Base-by-base conservation (phyloP, 1,140 invertebrate genomes). In the Macrobrachium rosenbergii region DNA sequence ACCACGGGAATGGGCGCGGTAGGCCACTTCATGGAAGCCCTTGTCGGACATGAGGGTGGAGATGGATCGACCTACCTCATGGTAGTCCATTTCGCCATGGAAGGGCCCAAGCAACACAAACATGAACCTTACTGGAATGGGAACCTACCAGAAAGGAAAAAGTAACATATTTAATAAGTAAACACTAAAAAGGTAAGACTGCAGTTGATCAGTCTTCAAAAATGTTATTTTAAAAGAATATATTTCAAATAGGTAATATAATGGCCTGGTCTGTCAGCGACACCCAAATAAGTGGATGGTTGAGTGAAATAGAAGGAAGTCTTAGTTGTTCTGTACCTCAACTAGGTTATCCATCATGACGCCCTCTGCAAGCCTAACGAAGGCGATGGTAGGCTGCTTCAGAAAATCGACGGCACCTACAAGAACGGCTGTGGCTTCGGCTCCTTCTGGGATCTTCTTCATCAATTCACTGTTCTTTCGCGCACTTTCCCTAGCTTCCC, bases 21-120 rank as follows among this genome's bases (percentile, higher is more conserved):
- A 99, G 0, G 97, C 98, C 87, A 98, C 95, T 64, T 95, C 95
- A 91, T 98, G 96, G 92, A 99, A 99, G 69, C 97, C 94, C 92
- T 94, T 90, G n/a, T 99, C 98, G 5, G 97, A 96, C 98, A 99
- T 99, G 7, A 99, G 93, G 0, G 98, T 99, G 14, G 98, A 97
- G 86, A 99, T 98, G 6, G 97, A 97, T 72, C 98, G 94, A 91
- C 98, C 98, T 88, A 99, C 96, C 93, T 99, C 98, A 92, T 99
- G 97, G 92, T 98, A 99, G 91, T 99, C 97, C 87, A 98, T 93
- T 85, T 96, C 96, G 10, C 95, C 94, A 82, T 95, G 94, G 58
- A 91, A 90, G 0, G 98, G 98, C 0, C 98, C 98, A 77, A 99
- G 92, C 2, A 99, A 93, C 17, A 98, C 95, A 91, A 99, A 99